Conservation (phyloP, 2,888 invertebrate genomes). For the Caenorhabditis doughertyi region DNA sequence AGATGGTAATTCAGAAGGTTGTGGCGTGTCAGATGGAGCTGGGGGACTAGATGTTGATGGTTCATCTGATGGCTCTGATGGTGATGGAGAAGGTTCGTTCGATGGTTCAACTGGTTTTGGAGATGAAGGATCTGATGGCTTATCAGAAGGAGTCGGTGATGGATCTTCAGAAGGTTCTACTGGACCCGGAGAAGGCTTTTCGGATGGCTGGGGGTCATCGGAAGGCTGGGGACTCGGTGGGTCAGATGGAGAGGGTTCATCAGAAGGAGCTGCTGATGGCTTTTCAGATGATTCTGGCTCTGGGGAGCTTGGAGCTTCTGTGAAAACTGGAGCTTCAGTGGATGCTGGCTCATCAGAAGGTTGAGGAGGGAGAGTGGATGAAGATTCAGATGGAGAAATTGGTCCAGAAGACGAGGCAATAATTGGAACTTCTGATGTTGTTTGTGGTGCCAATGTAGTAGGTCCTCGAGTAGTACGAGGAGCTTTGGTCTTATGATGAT, state of each 20-base stretch:
- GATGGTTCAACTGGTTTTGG: slow-evolving; percentile 4
- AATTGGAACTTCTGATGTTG: not conserved
- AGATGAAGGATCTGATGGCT: not conserved
- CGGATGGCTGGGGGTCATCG: not conserved
- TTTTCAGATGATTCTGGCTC: not conserved
- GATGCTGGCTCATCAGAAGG: slow-evolving; percentile 13
- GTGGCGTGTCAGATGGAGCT: slow-evolving; percentile 5
- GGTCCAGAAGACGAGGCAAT: not conserved
- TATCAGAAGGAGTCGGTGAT: not conserved
- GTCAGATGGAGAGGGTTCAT: not conserved
- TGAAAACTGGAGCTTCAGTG: slow-evolving; percentile 2
- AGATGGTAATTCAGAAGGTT: slow-evolving; percentile 1
- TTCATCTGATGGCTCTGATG: slow-evolving; percentile 18
- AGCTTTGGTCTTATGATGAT: slow-evolving; percentile 48
- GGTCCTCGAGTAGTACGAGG: slow-evolving; percentile 29
- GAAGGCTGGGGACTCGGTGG: slow-evolving; percentile 5
- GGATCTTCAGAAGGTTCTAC: not conserved
- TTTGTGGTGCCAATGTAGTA: not conserved
- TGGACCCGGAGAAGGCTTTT: not conserved
- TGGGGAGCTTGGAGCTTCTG: not conserved
- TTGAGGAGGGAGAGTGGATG: slow-evolving; percentile 18
- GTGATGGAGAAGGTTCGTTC: slow-evolving; percentile 4
- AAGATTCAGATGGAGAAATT: not conserved
- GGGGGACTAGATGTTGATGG: slow-evolving; percentile 5
- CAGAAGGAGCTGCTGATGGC: slow-evolving; percentile 8